phyloP scores from a whole-genome alignment of 2,797 vertebrate species.

The Hydrophis major region DNA sequence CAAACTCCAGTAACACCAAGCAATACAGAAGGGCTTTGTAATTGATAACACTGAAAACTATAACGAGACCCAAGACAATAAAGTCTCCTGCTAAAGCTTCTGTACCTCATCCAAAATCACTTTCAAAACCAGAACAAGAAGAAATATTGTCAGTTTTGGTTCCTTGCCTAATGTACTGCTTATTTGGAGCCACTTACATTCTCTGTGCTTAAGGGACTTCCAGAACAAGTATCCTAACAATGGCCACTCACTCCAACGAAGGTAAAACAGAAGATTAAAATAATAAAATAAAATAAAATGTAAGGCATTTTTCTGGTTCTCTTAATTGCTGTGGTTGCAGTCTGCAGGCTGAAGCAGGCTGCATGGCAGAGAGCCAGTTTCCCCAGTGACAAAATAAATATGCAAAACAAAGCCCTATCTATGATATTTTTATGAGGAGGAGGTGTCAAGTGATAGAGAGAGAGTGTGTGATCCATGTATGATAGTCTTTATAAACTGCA shows the following conservation, averaged over 20 bases:
- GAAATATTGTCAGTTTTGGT: too few species aligned
- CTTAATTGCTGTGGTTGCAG: background rate
- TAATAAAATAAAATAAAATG: background rate
- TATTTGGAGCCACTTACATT: background rate
- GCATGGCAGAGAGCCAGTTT: background rate
- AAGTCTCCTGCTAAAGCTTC: background rate
- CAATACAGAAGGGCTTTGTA: background rate
- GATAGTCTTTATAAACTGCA: background rate
- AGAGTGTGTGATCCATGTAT: background rate
- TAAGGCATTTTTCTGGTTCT: background rate
- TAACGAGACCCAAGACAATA: background rate
- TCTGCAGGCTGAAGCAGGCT: background rate
- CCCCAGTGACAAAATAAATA: background rate
- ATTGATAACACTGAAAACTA: background rate
- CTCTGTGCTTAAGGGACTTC: background rate
- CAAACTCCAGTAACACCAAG: background rate
- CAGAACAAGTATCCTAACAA: background rate
- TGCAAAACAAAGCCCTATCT: background rate
- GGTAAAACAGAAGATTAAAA: background rate
- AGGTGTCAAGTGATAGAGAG: background rate
- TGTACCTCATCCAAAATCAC: background rate
- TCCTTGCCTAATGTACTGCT: too few species aligned
- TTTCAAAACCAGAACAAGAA: background rate
- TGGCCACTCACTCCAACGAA: background rate
- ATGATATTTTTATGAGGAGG: background rate